These are phyloP conservation scores for Otocyon megalotis DNA, from an alignment of 2,113 vertebrate species.

Conservation along the genomic window DNA sequence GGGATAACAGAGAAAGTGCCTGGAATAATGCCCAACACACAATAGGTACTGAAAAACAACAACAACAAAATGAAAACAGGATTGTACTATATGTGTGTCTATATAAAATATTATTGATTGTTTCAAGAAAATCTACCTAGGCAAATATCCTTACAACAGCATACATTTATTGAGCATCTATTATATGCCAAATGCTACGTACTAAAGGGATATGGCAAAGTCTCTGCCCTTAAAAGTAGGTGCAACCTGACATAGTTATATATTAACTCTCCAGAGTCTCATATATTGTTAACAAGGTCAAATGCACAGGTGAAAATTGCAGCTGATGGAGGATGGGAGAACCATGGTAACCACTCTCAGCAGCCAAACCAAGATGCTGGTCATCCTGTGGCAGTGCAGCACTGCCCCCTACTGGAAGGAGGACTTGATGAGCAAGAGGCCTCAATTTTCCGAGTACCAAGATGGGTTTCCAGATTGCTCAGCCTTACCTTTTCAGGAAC, in stretches of 20 bases:
- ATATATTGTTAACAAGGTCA: neutral
- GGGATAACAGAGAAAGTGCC: neutral
- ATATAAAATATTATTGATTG: neutral
- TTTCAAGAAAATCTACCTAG: neutral
- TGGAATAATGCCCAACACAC: neutral
- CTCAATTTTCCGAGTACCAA: neutral
- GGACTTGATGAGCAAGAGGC: neutral
- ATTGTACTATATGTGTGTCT: neutral
- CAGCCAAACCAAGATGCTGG: neutral
- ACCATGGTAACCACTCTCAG: neutral
- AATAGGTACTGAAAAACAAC: neutral
- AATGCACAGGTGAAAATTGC: neutral
- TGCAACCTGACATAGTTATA: neutral
- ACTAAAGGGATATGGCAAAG: neutral
- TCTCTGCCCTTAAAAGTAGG: neutral
- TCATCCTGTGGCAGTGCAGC: neutral
- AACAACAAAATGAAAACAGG: neutral
- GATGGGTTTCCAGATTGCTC: neutral
- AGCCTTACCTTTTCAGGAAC: neutral
- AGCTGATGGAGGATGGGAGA: neutral
- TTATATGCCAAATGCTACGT: neutral
- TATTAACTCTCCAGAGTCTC: neutral
- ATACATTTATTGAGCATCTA: neutral
- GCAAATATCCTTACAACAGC: neutral
- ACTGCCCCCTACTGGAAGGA: neutral